Evolutionary conservation across 1,140 invertebrate species (phyloP).

Genomic region (Diachasmimorpha longicaudata): DNA sequence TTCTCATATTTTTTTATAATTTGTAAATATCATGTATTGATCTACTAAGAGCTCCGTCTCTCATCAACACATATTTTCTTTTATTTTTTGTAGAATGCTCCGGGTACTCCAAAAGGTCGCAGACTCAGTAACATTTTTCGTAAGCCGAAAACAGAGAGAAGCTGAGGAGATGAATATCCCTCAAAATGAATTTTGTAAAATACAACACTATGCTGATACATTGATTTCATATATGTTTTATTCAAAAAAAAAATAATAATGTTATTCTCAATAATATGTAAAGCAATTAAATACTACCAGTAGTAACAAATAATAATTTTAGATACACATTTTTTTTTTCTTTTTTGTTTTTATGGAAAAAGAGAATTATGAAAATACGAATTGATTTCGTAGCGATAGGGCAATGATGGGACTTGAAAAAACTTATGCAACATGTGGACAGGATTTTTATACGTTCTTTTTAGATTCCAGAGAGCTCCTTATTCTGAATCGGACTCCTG

Average conservation of each 20-base stretch:
- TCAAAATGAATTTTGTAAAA: neutral
- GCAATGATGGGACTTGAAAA: neutral
- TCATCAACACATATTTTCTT: too few species aligned
- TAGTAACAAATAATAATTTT: slow-evolving; percentile 32
- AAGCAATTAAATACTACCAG: slow-evolving; percentile 38
- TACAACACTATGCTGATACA: neutral
- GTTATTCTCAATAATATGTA: neutral
- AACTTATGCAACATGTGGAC: neutral
- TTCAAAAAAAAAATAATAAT: slow-evolving; percentile 13
- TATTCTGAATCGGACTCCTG: slow-evolving; percentile 57
- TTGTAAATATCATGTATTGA: slow-evolving; percentile 8
- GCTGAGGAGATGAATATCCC: slow-evolving; percentile 3
- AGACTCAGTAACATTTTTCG: slow-evolving; percentile 46
- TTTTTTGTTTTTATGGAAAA: slow-evolving; percentile 20
- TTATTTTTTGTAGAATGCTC: slow-evolving; percentile 41
- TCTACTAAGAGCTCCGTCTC: too few species aligned
- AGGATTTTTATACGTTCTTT: slow-evolving; percentile 7
- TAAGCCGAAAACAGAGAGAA: slow-evolving; percentile 32
- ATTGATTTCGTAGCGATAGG: neutral
- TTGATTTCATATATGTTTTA: slow-evolving; percentile 26
- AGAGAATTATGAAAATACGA: slow-evolving; percentile 7
- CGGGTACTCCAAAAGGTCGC: slow-evolving; percentile 43
- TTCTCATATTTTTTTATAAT: neutral
- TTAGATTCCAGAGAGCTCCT: slow-evolving; percentile 15
- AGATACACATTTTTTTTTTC: slow-evolving; percentile 25